Evolutionary conservation across 1,140 invertebrate species (phyloP).

Genomic region (Harpegnathos saltator): DNA sequence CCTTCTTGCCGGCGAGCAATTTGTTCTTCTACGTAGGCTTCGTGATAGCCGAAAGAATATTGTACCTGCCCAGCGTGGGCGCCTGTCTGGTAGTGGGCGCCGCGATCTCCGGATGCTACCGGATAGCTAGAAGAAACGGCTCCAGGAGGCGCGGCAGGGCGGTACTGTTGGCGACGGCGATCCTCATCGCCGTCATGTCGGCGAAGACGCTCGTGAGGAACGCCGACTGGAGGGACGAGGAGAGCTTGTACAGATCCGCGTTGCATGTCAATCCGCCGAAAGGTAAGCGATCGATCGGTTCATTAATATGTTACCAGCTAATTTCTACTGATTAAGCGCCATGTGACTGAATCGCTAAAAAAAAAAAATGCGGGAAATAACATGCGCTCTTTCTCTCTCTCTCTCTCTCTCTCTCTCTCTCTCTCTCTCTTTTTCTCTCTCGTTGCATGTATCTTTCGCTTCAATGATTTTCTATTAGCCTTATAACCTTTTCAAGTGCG

Average conservation of each 20-base stretch:
- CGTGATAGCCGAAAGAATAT: conserved; percentile 97
- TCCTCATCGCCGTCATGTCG: conserved; percentile 90
- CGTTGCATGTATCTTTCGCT: too few relatives aligned
- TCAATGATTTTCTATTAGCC: too few relatives aligned
- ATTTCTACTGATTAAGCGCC: too few relatives aligned
- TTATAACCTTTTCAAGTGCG: too few relatives aligned
- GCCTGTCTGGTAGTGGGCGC: conserved; percentile 95
- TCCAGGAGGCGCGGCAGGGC: conserved; percentile 83
- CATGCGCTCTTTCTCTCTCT: too few relatives aligned
- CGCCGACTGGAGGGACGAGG: conserved; percentile 96
- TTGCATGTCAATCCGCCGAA: conserved; percentile 98
- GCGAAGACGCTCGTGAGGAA: conserved; percentile 93
- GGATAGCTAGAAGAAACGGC: conserved; percentile 81
- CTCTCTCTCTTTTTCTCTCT: too few relatives aligned
- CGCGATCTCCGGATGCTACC: conserved; percentile 85
- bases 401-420: too few relatives aligned
- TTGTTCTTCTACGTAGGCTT: conserved; percentile 98
- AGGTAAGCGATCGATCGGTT: conserved; percentile 88
- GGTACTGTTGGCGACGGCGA: conserved; percentile 86
- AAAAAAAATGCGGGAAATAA: too few relatives aligned
- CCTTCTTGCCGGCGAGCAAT: conserved; percentile 98
- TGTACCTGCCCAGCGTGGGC: conserved; percentile 98
- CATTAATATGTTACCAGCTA: neutral
- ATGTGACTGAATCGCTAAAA: too few relatives aligned
- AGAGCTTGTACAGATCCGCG: conserved; percentile 96